phyloP scores from a whole-genome alignment of 2,113 vertebrate species.

The Rhynchopsitta pachyrhyncha region DNA sequence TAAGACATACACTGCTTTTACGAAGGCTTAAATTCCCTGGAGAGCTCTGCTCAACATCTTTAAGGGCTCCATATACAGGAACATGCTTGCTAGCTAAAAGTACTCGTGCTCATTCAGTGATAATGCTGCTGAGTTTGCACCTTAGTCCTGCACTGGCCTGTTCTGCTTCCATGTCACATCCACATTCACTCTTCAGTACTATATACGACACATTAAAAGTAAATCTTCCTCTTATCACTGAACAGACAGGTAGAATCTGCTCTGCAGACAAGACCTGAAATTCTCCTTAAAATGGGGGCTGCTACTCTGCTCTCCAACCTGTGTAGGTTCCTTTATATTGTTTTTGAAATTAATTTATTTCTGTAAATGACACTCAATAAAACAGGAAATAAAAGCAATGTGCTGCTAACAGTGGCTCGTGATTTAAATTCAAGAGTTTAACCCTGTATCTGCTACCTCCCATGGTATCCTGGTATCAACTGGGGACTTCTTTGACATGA shows the following conservation, averaged over 20 bases:
- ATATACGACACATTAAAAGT: background rate
- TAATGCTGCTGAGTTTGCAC: background rate
- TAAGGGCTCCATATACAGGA: background rate
- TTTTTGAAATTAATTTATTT: background rate
- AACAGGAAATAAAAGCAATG: background rate
- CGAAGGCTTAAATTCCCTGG: background rate
- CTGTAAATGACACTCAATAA: background rate
- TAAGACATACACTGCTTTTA: background rate
- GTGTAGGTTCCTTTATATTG: background rate
- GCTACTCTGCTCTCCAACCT: background rate
- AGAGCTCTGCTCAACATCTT: background rate
- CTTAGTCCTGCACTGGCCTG: background rate
- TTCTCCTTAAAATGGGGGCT: background rate
- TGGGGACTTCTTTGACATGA: background rate
- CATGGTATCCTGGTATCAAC: background rate
- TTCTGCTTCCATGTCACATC: background rate
- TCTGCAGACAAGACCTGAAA: background rate
- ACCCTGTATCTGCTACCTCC: background rate
- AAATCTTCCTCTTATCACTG: background rate
- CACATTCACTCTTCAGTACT: background rate
- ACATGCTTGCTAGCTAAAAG: background rate
- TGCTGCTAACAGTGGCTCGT: rapidly evolving
- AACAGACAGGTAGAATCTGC: background rate
- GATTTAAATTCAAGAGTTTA: background rate
- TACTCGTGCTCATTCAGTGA: background rate